These are phyloP conservation scores for Sinonovacula constricta DNA, from an alignment of 1,140 invertebrate genomes.

Conservation along the genomic window DNA sequence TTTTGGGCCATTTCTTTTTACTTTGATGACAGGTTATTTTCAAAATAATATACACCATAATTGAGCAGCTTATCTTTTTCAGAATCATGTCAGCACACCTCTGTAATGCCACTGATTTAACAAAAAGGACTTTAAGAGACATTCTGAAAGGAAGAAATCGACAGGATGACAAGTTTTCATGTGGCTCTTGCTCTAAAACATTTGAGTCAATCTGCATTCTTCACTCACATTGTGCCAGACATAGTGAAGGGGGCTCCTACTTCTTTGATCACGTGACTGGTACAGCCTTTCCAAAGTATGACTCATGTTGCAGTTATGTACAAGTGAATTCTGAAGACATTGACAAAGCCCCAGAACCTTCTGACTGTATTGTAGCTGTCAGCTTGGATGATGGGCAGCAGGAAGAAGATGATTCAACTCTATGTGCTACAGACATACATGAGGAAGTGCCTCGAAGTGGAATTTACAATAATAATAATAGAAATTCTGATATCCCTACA, in stretches of 20 bases:
- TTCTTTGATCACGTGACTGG: conserved; percentile 40
- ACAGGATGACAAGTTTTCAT: not conserved
- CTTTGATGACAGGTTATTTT: too few relatives aligned
- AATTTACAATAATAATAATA: not conserved
- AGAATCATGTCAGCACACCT: too few relatives aligned
- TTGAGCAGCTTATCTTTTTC: too few relatives aligned
- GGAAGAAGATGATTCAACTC: not conserved
- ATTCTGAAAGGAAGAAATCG: not conserved
- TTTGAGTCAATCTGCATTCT: conserved; percentile 31
- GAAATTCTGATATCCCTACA: not conserved
- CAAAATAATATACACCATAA: too few relatives aligned
- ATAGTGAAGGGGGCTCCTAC: conserved; percentile 36
- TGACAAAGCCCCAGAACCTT: not conserved
- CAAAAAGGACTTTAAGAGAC: too few relatives aligned
- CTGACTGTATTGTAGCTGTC: not conserved
- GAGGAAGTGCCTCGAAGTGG: not conserved
- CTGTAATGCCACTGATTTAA: too few relatives aligned
- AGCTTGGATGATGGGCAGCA: not conserved
- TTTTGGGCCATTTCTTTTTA: too few relatives aligned
- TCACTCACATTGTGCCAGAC: conserved; percentile 34
- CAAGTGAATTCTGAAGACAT: conserved; percentile 10
- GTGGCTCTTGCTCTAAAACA: conserved; percentile 22
- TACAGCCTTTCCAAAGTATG: conserved; percentile 42
- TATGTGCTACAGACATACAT: not conserved
- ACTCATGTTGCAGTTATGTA: conserved; percentile 16